Conservation (phyloP, 2,888 invertebrate genomes). For the Heterodera filipjevi region DNA sequence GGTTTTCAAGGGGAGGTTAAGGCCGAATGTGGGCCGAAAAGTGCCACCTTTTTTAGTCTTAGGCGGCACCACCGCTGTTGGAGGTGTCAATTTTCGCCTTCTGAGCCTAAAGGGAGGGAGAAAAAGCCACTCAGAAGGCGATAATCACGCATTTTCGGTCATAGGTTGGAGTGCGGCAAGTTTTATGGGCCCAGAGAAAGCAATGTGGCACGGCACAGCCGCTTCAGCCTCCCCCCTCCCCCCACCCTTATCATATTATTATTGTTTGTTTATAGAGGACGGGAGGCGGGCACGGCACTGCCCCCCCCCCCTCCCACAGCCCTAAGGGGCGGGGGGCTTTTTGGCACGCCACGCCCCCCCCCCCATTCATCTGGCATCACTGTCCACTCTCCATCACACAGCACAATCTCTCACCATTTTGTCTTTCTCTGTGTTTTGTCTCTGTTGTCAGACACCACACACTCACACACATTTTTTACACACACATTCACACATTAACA, state of each 20-base stretch:
- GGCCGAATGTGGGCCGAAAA: not conserved
- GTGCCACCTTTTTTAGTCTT: not conserved
- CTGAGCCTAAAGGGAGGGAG: not conserved
- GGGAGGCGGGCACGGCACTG: not conserved
- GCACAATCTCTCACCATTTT: not conserved
- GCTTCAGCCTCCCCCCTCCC: too few relatives aligned
- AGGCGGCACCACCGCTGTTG: constrained; percentile 2
- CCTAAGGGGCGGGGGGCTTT: not conserved
- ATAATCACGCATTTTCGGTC: not conserved
- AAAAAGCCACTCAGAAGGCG: not conserved
- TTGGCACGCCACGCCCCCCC: not conserved
- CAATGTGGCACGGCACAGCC: not conserved
- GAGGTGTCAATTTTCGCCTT: constrained; percentile 9
- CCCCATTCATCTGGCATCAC: not conserved
- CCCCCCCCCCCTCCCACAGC: too few relatives aligned
- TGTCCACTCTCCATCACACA: not conserved
- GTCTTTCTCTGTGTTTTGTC: not conserved
- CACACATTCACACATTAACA: not conserved
- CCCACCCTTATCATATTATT: not conserved
- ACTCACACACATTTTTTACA: not conserved
- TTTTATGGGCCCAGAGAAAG: not conserved
- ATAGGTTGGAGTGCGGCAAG: not conserved
- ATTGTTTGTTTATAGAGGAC: not conserved
- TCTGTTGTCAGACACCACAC: not conserved
- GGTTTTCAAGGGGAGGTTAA: not conserved